Evolutionary conservation across 2,888 invertebrate genomes (phyloP), one percentile per base, ranked within the genome.

Genomic region (Aspidiotus rigidus): DNA sequence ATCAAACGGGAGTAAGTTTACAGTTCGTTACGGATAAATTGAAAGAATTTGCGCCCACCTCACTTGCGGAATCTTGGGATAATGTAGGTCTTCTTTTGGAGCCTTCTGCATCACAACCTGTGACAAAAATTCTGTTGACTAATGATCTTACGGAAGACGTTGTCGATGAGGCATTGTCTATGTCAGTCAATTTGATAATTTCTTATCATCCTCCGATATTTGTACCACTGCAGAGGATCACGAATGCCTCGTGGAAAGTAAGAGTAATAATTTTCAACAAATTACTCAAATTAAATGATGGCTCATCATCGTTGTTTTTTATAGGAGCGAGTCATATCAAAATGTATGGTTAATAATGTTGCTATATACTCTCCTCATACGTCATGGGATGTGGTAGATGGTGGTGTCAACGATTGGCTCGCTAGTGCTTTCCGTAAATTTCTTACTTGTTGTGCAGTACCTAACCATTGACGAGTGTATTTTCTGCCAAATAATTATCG

Each of bases 151-250:
- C 95, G 0, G 89, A 92, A 78, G 84, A 84, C 72, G 95, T 96
- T 0, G 83, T 93, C 75, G 78, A 86, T 28, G 96, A 95, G 80
- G 93, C 94, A 0, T 76, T 89, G 6, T 78, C 80, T 1, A 77
- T 82, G 64, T 81, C 84, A 15, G 84, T 84, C 64, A 86, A 93
- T 77, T 79, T 96, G 79, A 92, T 97, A 70, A 81, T 97, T 70
- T 88, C 93, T 0, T 97, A 97, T 78, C 97, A 97, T 81, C 97
- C 97, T n/a, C 93, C 93, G 16, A 90, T 97, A 77, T 97, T 97
- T 79, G 81, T 83, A 13, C 86, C 92, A 7, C 74, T 97, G 67
- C 95, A 93, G 76, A 83, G 86, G 53, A 81, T 97, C 54, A 85
- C 87, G 2, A 80, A 78, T 67, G 74, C 75, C 16, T 77, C 77